phyloP scores from a whole-genome alignment of 2,113 vertebrate species.

The Eptesicus fuscus region DNA sequence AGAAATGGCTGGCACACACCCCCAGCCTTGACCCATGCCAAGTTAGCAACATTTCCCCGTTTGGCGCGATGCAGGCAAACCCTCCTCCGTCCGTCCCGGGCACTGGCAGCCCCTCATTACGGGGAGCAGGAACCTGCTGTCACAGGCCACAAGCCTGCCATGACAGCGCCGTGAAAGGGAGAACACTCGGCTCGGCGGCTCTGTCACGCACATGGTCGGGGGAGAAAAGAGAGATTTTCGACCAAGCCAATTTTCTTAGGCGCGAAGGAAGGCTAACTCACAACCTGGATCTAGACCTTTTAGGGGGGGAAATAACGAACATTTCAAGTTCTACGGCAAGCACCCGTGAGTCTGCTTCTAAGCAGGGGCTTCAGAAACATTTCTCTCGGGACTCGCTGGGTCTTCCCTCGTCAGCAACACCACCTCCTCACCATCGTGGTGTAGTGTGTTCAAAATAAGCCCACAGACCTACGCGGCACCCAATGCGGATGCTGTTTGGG shows the following conservation, averaged over 20 bases:
- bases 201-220: neutral
- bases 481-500: neutral
- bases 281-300: neutral
- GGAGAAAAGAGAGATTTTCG: neutral
- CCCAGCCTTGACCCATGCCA: neutral
- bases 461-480: neutral
- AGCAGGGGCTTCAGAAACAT: neutral
- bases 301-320: neutral
- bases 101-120: slow-evolving; percentile 1
- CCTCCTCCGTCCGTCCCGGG: neutral
- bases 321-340: neutral
- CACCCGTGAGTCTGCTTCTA: neutral
- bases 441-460: neutral
- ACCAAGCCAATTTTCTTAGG: neutral
- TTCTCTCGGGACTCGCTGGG: neutral
- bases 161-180: neutral
- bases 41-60: neutral
- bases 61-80: neutral
- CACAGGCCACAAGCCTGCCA: neutral
- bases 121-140: neutral
- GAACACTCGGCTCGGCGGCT: neutral
- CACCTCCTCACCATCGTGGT: neutral
- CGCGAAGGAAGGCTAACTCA: neutral
- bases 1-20: neutral
- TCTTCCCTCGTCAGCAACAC: neutral